phyloP scores from a whole-genome alignment of 2,888 invertebrate species.

The Ephialtes manifestator region DNA sequence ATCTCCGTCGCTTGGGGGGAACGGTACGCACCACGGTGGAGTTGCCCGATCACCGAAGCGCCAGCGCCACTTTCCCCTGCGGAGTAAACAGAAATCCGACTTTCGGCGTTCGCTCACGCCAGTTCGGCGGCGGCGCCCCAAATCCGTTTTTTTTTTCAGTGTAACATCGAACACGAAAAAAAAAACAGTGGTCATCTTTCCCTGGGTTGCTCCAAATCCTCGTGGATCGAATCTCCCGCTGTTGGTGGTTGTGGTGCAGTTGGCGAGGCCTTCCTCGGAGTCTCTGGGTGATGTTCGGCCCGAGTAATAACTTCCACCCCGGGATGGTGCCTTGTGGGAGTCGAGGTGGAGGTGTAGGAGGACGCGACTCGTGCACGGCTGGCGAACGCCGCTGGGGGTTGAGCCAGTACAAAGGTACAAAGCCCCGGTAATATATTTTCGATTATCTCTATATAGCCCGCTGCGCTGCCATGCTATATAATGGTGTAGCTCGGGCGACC shows the following conservation, averaged over 20 bases:
- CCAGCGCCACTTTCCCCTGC: too few species aligned
- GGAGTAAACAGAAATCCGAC: too few species aligned
- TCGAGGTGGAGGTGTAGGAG: conserved; percentile 1
- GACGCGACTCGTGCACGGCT: conserved; percentile 19
- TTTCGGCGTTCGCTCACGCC: too few species aligned
- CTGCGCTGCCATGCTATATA: conserved; percentile 43
- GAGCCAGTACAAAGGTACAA: conserved; percentile 80
- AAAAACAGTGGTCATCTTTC: background rate
- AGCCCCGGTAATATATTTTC: conserved; percentile 84
- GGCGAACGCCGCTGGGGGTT: conserved; percentile 28
- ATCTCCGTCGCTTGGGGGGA: too few species aligned
- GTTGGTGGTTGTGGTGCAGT: background rate
- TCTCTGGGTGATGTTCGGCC: conserved; percentile 23
- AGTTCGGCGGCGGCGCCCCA: too few species aligned
- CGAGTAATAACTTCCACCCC: conserved; percentile 37
- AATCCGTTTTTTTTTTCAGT: too few species aligned
- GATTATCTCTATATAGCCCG: conserved; percentile 62
- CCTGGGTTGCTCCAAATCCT: background rate
- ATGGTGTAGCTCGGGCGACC: conserved; percentile 42
- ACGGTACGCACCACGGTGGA: too few species aligned
- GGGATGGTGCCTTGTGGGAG: background rate
- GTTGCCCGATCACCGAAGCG: too few species aligned
- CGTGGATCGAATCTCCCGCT: background rate
- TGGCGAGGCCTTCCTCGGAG: conserved; percentile 33
- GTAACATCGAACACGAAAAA: too few species aligned